Evolutionary conservation across 2,113 vertebrate species (phyloP).

Genomic region (Galemys pyrenaicus): DNA sequence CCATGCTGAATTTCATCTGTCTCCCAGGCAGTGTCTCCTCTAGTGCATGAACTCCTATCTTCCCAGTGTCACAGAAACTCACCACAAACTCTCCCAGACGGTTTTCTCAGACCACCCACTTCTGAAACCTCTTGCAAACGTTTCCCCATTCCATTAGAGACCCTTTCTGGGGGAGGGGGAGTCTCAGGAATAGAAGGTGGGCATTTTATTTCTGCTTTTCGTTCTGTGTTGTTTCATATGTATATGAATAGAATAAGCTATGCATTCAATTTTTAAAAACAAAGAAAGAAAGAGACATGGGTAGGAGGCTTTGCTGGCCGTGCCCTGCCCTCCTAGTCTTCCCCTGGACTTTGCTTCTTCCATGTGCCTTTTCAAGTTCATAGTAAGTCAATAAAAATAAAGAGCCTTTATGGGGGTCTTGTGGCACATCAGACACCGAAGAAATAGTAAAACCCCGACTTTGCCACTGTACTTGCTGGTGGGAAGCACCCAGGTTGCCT

Average conservation of each 20-base stretch:
- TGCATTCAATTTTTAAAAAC: no score
- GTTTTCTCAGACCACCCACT: neutral
- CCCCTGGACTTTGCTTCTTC: no score
- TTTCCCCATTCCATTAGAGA: neutral
- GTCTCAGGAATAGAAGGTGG: no score
- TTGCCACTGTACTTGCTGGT: accelerated
- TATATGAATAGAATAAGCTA: no score
- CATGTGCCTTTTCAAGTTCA: no score
- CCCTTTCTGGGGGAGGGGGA: neutral
- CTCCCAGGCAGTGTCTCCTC: neutral
- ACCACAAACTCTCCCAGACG: neutral
- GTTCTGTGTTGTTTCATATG: no score
- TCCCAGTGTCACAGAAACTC: neutral
- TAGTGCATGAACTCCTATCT: neutral
- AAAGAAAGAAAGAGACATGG: no score
- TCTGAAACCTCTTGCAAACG: neutral
- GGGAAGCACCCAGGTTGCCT: neutral
- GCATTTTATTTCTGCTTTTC: no score
- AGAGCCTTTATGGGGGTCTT: no score
- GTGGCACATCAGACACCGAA: neutral
- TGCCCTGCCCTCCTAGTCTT: no score
- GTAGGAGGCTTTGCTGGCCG: no score
- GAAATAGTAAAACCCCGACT: neutral
- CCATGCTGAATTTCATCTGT: neutral
- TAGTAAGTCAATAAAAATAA: no score